Percentiles rank a stretch among this genome's conserved stretches.
Evolutionary conservation across 2,888 invertebrate species (phyloP).

Genomic region (Aporophyla lueneburgensis): DNA sequence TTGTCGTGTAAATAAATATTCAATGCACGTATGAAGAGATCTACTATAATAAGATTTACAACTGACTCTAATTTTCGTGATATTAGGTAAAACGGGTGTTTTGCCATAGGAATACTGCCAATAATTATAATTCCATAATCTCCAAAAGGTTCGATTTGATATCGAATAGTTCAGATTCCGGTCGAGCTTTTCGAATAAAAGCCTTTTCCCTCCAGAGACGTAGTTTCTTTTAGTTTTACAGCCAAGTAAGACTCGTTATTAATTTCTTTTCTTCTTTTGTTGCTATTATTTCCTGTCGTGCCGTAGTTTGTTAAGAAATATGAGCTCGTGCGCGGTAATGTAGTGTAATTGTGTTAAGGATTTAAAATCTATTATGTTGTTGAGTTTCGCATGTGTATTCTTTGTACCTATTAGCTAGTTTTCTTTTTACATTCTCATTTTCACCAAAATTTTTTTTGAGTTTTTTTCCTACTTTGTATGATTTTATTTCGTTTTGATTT

Average conservation of each 20-base stretch:
- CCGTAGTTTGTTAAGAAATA: conserved; percentile 49
- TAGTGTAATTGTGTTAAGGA: conserved; percentile 58
- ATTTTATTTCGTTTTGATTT: not conserved
- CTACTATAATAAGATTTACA: not conserved
- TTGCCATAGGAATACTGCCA: not conserved
- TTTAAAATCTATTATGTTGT: conserved; percentile 53
- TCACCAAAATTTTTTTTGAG: not conserved
- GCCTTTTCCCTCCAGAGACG: not conserved
- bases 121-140: not conserved
- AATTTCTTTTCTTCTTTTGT: conserved; percentile 51
- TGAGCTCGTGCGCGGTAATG: conserved; percentile 36
- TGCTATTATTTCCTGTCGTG: conserved; percentile 50
- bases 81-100: not conserved
- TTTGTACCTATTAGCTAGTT: conserved; percentile 4
- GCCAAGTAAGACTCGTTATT: conserved; percentile 34
- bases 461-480: not conserved
- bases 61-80: not conserved
- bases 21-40: no score
- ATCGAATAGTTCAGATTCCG: not conserved
- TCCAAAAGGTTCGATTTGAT: not conserved
- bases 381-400: conserved; percentile 1
- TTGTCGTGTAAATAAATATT: not conserved
- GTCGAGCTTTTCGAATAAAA: not conserved
- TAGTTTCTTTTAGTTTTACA: conserved; percentile 41
- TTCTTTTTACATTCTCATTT: not conserved